Percentiles rank a stretch among this genome's conserved stretches.
These are phyloP conservation scores for Picus viridis DNA, from an alignment of 2,797 vertebrate genomes.

Conservation along the genomic window DNA sequence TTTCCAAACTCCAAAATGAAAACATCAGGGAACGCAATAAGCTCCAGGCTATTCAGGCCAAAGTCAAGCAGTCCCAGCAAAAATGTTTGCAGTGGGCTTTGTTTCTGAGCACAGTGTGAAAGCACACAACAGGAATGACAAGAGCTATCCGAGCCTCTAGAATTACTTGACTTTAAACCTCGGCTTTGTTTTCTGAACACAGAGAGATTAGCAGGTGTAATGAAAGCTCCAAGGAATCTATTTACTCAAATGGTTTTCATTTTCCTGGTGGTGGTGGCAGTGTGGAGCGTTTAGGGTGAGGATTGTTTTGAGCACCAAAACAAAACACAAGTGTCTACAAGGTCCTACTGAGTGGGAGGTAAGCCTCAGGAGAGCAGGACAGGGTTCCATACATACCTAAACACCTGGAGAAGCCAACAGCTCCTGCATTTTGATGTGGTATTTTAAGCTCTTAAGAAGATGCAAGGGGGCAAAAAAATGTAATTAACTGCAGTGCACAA, in stretches of 20 bases:
- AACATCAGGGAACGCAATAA: neutral
- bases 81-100: neutral
- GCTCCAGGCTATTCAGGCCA: neutral
- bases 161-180: neutral
- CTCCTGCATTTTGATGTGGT: neutral
- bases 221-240: neutral
- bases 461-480: no score
- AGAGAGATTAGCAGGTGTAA: neutral
- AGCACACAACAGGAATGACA: neutral
- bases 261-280: neutral
- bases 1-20: neutral
- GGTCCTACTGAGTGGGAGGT: neutral
- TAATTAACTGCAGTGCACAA: neutral
- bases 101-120: neutral
- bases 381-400: neutral
- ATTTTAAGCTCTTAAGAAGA: neutral
- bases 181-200: neutral
- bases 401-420: accelerated
- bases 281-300: neutral
- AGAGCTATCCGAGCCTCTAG: neutral
- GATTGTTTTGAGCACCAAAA: neutral
- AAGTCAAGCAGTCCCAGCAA: neutral
- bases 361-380: neutral
- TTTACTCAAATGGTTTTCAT: neutral
- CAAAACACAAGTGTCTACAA: neutral